A percentile compares a stretch with the other conserved stretches of the same genome.
Evolutionary conservation across 1,140 invertebrate genomes (phyloP).

Genomic region (Panagrolaimus sp.): DNA sequence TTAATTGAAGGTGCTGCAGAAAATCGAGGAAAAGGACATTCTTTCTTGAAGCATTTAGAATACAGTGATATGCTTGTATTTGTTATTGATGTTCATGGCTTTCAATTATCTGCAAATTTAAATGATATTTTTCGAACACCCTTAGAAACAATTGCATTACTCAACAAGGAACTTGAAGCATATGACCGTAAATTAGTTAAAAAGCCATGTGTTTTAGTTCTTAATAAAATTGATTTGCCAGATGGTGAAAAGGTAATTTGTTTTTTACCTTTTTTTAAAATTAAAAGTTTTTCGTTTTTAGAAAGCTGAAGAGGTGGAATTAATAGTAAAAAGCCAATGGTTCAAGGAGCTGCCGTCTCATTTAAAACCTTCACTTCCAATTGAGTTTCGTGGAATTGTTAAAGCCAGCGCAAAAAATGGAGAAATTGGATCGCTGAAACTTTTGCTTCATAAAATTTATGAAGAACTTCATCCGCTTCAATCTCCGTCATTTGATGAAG

Average conservation of each 20-base stretch:
- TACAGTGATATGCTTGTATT: conserved; percentile 79
- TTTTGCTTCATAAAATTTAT: conserved; percentile 14
- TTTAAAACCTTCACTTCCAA: conserved; percentile 28
- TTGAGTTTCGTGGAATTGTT: conserved; percentile 31
- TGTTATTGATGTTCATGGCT: conserved; percentile 66
- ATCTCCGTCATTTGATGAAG: background rate
- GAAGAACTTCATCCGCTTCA: background rate
- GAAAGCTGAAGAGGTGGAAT: conserved; percentile 25
- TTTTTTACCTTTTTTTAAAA: conserved; percentile 17
- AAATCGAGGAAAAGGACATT: conserved; percentile 69
- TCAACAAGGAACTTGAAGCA: conserved; percentile 50
- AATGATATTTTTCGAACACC: conserved; percentile 47
- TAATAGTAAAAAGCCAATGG: conserved; percentile 26
- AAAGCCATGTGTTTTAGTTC: conserved; percentile 47
- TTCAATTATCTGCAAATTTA: conserved; percentile 38
- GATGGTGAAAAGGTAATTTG: conserved; percentile 33
- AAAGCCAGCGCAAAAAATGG: conserved; percentile 29
- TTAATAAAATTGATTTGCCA: conserved; percentile 49
- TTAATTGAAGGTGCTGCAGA: conserved; percentile 86
- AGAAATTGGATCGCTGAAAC: conserved; percentile 24
- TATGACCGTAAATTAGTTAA: conserved; percentile 42
- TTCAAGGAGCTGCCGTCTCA: conserved; percentile 12
- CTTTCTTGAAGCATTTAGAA: conserved; percentile 78
- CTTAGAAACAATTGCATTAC: conserved; percentile 46
- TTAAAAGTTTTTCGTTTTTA: conserved; percentile 18